Conservation (phyloP, 2,888 invertebrate genomes). For the Elaeidobius kamerunicus region DNA sequence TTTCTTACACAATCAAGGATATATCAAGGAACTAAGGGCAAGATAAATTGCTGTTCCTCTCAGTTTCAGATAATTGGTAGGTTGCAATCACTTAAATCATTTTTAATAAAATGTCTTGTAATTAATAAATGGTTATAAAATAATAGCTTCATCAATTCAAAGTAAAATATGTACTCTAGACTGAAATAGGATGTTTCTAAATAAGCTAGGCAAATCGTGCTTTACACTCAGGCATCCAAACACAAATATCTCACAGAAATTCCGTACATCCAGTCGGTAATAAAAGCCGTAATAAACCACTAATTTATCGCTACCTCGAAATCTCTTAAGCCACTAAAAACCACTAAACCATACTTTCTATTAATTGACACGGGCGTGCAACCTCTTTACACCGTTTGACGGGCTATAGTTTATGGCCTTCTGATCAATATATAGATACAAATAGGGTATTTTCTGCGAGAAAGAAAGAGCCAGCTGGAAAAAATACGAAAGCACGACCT, state of each 20-base stretch:
- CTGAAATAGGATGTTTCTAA: too few species aligned
- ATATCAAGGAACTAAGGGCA: neutral
- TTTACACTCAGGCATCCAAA: too few species aligned
- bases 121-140: too few species aligned
- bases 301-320: conserved; percentile 22
- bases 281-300: neutral
- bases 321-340: conserved; percentile 12
- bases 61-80: too few species aligned
- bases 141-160: too few species aligned
- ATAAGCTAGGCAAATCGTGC: too few species aligned
- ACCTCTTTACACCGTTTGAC: conserved; percentile 28
- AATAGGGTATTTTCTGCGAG: conserved; percentile 27
- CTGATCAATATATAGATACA: conserved; percentile 32
- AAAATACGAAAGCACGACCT: conserved; percentile 26
- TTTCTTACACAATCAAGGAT: neutral
- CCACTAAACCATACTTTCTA: conserved; percentile 25
- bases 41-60: too few species aligned
- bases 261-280: neutral
- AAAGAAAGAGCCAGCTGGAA: too few species aligned
- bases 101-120: too few species aligned
- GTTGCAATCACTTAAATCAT: too few species aligned
- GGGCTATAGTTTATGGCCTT: conserved; percentile 26
- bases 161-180: too few species aligned
- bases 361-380: conserved; percentile 31
- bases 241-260: too few species aligned